Evolutionary conservation across 1,140 invertebrate species (phyloP).

Genomic region (Nylanderia fulva): DNA sequence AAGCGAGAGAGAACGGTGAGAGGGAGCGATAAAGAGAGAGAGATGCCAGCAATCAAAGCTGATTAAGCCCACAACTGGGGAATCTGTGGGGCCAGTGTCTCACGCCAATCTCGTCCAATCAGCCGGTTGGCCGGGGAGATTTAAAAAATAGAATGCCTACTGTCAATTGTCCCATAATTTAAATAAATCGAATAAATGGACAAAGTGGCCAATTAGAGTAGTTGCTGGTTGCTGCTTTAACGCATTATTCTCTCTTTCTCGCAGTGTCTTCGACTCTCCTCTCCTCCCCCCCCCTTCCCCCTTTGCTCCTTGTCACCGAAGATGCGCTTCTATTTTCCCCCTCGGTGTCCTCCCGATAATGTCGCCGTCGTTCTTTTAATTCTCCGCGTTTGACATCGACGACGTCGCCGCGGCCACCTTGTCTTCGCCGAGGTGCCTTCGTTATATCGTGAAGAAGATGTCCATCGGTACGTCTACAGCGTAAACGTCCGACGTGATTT

Average conservation of each 20-base stretch:
- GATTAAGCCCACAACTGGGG: constrained; percentile 87
- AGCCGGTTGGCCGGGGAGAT: constrained; percentile 85
- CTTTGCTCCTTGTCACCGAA: too few relatives aligned
- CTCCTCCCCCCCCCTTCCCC: constrained; percentile 13
- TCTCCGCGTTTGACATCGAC: constrained; percentile 62
- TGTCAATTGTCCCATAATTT: constrained; percentile 87
- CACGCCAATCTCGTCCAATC: constrained; percentile 86
- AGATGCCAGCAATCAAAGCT: constrained; percentile 86
- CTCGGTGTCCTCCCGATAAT: constrained; percentile 11
- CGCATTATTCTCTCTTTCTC: constrained; percentile 84
- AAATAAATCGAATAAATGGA: constrained; percentile 87
- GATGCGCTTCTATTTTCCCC: too few relatives aligned
- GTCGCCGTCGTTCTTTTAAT: constrained; percentile 48
- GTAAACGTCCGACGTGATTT: constrained; percentile 15
- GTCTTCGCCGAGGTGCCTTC: constrained; percentile 53
- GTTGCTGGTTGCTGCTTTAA: constrained; percentile 85
- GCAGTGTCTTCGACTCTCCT: constrained; percentile 75
- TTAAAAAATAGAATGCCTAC: constrained; percentile 87
- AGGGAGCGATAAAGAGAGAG: constrained; percentile 68
- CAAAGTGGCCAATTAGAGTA: constrained; percentile 87
- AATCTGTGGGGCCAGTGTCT: constrained; percentile 86
- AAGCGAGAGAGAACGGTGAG: constrained; percentile 63
- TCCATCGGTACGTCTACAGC: constrained; percentile 17
- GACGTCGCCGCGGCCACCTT: constrained; percentile 64
- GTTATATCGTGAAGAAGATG: constrained; percentile 59